Evolutionary conservation across 2,888 invertebrate species (phyloP), one percentile per base, ranked within the genome.

Genomic region (Perizoma flavofasciatum): DNA sequence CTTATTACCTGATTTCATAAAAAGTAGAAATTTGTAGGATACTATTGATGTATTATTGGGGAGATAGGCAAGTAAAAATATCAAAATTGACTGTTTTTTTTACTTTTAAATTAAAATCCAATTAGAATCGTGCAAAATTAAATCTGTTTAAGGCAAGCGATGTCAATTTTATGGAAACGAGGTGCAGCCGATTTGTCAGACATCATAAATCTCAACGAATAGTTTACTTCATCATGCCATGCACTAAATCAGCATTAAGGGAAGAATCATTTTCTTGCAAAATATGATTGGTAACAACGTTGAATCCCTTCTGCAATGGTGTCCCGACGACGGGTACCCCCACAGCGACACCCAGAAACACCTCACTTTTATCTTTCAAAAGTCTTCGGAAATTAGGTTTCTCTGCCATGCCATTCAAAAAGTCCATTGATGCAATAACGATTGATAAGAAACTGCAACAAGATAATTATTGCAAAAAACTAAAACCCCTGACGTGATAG

Each of bases 311-410:
- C 4, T n/a, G 41, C 5, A 55, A 2, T 9, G 7, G 47, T 34
- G n/a, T 22, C 0, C 22, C 35, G 6, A 22, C 7, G 0, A 9
- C 35, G 7, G 48, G 49, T 7, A 9, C 11, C 8, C 22, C 39
- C 32, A 6, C 5, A 11, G 32, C 11, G 9, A 10, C 32, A 37
- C 44, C 33, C 10, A 48, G 6, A 6, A 56, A 49, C 5, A 49
- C 55, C 8, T 49, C 49, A 10, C 49, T 56, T n/a, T 49, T 39
- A 37, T 56, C 49, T 49, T 49, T 35, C 5, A 55, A 6, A 37
- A 49, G 22, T 44, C 55, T 55, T 44, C 55, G 44, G 2, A 55
- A 39, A 6, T 7, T 46, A 46, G 34, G 34, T 46, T 46, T 4
- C 4, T n/a, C 39, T 7, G 37, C 5, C 0, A 5, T 8, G 9